These are phyloP conservation scores for Acronicta leporina DNA, from an alignment of 2,888 invertebrate species.

Conservation along the genomic window DNA sequence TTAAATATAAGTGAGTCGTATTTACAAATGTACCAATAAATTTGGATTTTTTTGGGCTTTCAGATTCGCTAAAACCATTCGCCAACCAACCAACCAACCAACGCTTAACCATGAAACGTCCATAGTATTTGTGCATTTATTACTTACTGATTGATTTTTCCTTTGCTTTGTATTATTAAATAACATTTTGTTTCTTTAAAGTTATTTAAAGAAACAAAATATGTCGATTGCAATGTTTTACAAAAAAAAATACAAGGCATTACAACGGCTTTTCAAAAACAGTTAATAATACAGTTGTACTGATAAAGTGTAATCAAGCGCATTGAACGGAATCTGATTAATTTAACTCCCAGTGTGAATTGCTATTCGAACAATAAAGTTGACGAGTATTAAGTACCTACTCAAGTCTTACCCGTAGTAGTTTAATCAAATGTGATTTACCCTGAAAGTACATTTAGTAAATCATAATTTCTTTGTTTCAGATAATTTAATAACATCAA, in stretches of 20 bases:
- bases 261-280: slow-evolving; percentile 24
- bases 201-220: too few relatives aligned
- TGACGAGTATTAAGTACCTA: background rate
- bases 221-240: too few relatives aligned
- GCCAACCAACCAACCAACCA: too few relatives aligned
- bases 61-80: too few relatives aligned
- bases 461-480: slow-evolving; percentile 69
- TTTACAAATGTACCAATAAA: too few relatives aligned
- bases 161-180: too few relatives aligned
- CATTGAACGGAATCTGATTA: slow-evolving; percentile 19
- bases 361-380: slow-evolving; percentile 2
- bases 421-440: background rate
- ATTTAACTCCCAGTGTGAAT: slow-evolving; percentile 8
- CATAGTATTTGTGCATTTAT: background rate
- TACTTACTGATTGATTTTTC: slow-evolving; percentile 10
- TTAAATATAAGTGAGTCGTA: too few relatives aligned
- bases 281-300: slow-evolving; percentile 18
- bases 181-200: too few relatives aligned
- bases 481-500: slow-evolving; percentile 62
- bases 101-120: too few relatives aligned
- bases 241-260: slow-evolving; percentile 4
- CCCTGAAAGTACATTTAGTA: background rate
- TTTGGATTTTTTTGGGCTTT: too few relatives aligned
- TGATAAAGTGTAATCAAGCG: slow-evolving; percentile 21
- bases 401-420: background rate